Percentiles rank a stretch among this genome's conserved stretches.
phyloP scores from a whole-genome alignment of 2,888 invertebrate species.

The Meiosimyza decipiens region DNA sequence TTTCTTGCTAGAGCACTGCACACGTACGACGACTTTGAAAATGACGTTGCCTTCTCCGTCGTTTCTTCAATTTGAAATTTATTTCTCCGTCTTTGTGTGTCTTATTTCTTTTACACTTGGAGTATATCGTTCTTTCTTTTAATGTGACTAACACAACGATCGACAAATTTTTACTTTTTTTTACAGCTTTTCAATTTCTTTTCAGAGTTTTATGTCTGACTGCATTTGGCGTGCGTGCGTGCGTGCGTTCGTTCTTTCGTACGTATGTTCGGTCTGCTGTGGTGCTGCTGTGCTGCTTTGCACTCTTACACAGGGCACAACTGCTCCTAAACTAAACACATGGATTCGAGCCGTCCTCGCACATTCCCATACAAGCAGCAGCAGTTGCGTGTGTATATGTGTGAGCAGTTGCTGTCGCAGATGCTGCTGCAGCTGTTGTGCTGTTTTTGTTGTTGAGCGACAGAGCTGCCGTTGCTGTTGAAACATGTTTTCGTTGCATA shows the following conservation, averaged over 20 bases:
- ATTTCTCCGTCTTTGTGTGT: too few relatives aligned
- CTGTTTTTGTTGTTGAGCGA: neutral
- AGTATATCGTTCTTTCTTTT: too few relatives aligned
- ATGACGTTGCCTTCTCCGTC: too few relatives aligned
- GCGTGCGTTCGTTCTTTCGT: slow-evolving; percentile 57
- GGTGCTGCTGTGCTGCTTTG: slow-evolving; percentile 40
- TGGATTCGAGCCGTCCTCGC: slow-evolving; percentile 29
- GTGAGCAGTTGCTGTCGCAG: neutral
- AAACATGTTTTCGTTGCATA: slow-evolving; percentile 33
- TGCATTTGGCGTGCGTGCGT: slow-evolving; percentile 53
- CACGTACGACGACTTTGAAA: too few relatives aligned
- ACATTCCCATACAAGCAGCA: slow-evolving; percentile 29
- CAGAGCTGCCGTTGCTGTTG: slow-evolving; percentile 14
- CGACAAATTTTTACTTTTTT: slow-evolving; percentile 9
- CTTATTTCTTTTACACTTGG: too few relatives aligned
- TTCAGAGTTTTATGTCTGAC: slow-evolving; percentile 43
- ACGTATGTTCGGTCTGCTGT: slow-evolving; percentile 27
- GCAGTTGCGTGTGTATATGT: slow-evolving; percentile 2
- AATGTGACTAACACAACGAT: neutral
- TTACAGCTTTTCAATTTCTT: neutral
- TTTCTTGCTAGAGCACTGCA: too few relatives aligned
- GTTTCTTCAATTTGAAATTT: too few relatives aligned
- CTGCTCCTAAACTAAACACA: slow-evolving; percentile 63
- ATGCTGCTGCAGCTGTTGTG: slow-evolving; percentile 8
- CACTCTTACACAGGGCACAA: slow-evolving; percentile 66